These are phyloP conservation scores for Heliconius erato DNA, from an alignment of 2,888 invertebrate species.

Conservation along the genomic window DNA sequence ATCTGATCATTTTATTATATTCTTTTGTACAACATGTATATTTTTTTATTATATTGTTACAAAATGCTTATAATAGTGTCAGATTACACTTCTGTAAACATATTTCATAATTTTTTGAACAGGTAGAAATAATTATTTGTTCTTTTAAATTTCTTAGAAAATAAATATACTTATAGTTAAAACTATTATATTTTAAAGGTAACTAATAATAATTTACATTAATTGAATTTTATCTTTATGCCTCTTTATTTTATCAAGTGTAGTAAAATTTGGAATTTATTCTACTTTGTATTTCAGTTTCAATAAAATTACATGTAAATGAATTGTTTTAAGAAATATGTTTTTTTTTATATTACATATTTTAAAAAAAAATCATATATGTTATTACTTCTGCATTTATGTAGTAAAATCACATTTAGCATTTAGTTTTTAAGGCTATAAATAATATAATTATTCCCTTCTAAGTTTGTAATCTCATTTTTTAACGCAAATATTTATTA, in stretches of 20 bases:
- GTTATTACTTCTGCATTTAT: background rate
- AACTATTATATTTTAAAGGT: too few relatives aligned
- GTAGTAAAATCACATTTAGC: background rate
- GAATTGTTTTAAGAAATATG: background rate
- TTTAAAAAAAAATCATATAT: background rate
- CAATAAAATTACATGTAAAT: background rate
- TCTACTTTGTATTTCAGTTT: too few relatives aligned
- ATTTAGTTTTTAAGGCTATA: background rate
- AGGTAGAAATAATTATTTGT: too few relatives aligned
- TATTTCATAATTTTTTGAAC: too few relatives aligned
- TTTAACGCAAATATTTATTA: background rate
- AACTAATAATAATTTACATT: background rate
- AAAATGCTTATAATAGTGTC: background rate
- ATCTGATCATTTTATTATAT: conserved; percentile 1
- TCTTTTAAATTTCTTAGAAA: too few relatives aligned
- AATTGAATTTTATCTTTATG: too few relatives aligned
- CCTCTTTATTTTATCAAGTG: too few relatives aligned
- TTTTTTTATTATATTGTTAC: background rate
- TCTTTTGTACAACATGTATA: background rate
- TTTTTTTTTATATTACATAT: background rate
- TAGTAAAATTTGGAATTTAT: too few relatives aligned
- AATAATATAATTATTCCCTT: background rate
- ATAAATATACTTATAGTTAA: too few relatives aligned
- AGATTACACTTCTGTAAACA: too few relatives aligned
- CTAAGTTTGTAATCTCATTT: background rate